A percentile compares a stretch with the other conserved stretches of the same genome.
These are phyloP conservation scores for Sussaba pulchella DNA, from an alignment of 2,888 invertebrate genomes.

Conservation along the genomic window DNA sequence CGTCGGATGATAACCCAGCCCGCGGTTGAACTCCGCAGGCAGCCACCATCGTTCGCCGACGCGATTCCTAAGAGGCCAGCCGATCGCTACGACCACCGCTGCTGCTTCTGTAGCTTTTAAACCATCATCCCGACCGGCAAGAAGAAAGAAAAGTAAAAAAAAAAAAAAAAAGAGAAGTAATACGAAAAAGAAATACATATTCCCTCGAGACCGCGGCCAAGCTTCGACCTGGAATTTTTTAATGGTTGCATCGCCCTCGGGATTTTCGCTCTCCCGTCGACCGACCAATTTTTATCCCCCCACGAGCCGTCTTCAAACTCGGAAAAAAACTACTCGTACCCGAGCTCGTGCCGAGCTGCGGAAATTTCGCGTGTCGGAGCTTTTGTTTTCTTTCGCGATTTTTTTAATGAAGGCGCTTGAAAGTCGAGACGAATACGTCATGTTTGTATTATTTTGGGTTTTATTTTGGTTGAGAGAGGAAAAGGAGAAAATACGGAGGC, in stretches of 20 bases:
- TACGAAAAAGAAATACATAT: not conserved
- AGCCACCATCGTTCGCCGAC: not conserved
- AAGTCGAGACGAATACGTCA: not conserved
- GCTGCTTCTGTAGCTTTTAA: constrained; percentile 26
- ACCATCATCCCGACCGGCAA: constrained; percentile 6
- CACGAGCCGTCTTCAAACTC: not conserved
- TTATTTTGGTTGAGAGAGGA: too few species aligned
- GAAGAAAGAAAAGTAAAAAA: not conserved
- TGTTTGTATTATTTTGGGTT: too few species aligned
- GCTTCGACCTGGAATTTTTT: constrained; percentile 51
- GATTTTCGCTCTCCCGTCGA: constrained; percentile 18
- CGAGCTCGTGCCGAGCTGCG: not conserved
- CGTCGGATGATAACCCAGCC: constrained; percentile 20
- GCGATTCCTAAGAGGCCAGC: constrained; percentile 27
- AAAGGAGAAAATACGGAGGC: too few species aligned
- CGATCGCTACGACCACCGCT: not conserved
- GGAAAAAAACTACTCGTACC: not conserved
- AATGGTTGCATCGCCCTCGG: constrained; percentile 45
- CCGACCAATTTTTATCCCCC: constrained; percentile 4
- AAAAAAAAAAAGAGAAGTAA: not conserved
- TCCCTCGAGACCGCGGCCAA: constrained; percentile 27
- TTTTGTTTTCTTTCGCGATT: constrained; percentile 17
- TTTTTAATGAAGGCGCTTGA: constrained; percentile 16
- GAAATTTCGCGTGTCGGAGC: constrained; percentile 12
- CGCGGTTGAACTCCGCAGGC: not conserved